Evolutionary conservation across 1,140 invertebrate species (phyloP), one percentile per base, ranked within the genome.

Genomic region (Monomorium pharaonis): DNA sequence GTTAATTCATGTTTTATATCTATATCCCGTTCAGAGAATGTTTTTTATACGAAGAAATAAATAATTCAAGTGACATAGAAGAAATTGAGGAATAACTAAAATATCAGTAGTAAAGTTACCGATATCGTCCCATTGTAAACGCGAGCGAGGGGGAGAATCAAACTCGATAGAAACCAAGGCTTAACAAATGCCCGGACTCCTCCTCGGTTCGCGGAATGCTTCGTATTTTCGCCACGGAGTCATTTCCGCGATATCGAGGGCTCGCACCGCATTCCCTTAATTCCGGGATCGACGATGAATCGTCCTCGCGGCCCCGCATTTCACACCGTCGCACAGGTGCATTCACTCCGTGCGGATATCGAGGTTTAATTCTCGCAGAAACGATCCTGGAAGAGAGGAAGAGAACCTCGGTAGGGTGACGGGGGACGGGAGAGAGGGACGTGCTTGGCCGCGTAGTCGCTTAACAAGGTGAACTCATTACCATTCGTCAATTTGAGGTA

Each of bases 401-500:
- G 21, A 56, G 76, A 47, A 24, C 67, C 18, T 63, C 62, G 81
- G 78, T 24, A 18, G 65, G 16, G 18, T 16, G 54, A 33, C 24
- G 54, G 37, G 86, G 44, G n/a, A 30, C 51, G 58, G 33, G n/a
- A 16, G 54, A 69, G 78, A 70, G 62, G 58, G 89, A 76, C 83
- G 81, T 63, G 80, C 76, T 67, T 70, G 80, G 75, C 72, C 88
- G 85, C 90, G 88, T 93, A 91, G 94, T 94, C 94, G 92, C 94
- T 94, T 95, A 95, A 95, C 94, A 93, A 94, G 92, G 84, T 91
- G 92, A 94, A 95, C 94, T 95, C 94, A 95, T 95, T 95, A 95
- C 94, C 94, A 95, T 95, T 95, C 93, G 94, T 95, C 94, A 95
- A 95, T 95, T 95, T 95, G 94, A 95, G 91, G 91, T 95, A 95